Base-by-base conservation (phyloP, 2,797 vertebrate genomes). In the Rhabdophis nuchalis region DNA sequence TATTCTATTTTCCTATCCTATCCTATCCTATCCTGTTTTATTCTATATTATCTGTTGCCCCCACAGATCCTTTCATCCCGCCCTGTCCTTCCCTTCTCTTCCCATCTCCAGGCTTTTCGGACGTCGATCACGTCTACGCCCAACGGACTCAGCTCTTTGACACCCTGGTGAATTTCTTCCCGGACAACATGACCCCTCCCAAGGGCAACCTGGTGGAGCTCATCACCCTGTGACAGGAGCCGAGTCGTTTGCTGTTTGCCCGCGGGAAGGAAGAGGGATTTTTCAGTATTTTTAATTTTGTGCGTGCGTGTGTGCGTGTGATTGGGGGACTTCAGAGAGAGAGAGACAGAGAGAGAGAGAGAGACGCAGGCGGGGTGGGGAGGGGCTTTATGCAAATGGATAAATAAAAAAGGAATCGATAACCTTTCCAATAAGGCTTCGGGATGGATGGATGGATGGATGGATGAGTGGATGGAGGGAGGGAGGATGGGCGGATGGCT, bases 141-240 rank as follows among this genome's bases (percentile, higher is more conserved):
- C 99, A 99, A 97, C 98, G 99, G 96, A 99, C 99, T 57, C 99
- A 99, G 96, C 99, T 99, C 92, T 99, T 99, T 94, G 99, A 99
- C 97, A 99, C 98, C 0, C 98, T 99, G 25, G 99, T 99, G 96
- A 99, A 99, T 97, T 99, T 99, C 98, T 99, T 99, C 96, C 99
- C 99, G 0, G 99, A 99, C 98, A 99, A 98, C 98, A 99, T 99
- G 99, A 99, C 99, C 72, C 99, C 99, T 29, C 99, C 99, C 27
- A 99, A 99, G 96, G 99, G 99, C 97, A 99, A 99, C 97, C 97
- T 99, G 96, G 99, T 99, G 1, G 99, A 99, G 97, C 99, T 99
- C 96, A 99, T 99, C 97, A 99, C 98, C 3, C 98, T 99, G 97
- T 99, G 98, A 98, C 56, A 23, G 46, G 16, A 95, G 96, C 77